Percentiles rank a stretch among this genome's conserved stretches.
Evolutionary conservation across 1,140 invertebrate species (phyloP).

Genomic region (Heliothis subflexa): DNA sequence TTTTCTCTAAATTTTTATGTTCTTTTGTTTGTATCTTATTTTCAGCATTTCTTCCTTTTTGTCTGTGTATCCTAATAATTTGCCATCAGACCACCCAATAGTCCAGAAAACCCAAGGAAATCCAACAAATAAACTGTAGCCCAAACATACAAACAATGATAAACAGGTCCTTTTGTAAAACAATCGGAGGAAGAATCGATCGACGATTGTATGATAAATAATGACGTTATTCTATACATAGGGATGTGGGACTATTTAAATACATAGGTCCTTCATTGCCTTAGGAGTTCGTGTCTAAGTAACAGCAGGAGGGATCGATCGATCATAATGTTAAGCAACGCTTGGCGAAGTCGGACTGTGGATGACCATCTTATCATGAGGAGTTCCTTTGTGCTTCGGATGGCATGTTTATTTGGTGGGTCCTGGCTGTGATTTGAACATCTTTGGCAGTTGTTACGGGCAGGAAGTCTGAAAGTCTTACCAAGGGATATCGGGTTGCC

Average conservation of each 20-base stretch:
- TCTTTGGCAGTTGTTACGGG: too few species aligned
- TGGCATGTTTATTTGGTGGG: too few species aligned
- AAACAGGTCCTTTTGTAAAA: conserved; percentile 25
- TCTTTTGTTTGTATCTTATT: not conserved
- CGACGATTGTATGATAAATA: conserved; percentile 44
- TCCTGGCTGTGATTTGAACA: too few species aligned
- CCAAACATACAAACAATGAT: conserved; percentile 35
- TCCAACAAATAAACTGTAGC: not conserved
- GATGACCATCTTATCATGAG: too few species aligned
- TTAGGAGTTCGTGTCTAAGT: not conserved
- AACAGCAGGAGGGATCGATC: too few species aligned
- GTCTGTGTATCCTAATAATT: too few species aligned
- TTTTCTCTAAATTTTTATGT: too few species aligned
- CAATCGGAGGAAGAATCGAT: conserved; percentile 37
- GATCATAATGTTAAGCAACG: too few species aligned
- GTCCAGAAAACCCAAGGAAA: not conserved
- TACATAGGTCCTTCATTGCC: not conserved
- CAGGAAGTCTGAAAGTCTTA: too few species aligned
- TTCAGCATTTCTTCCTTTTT: not conserved
- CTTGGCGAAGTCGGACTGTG: too few species aligned
- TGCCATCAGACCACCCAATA: not conserved
- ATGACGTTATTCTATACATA: conserved; percentile 20
- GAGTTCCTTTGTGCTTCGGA: too few species aligned
- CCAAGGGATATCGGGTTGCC: too few species aligned
- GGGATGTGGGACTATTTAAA: not conserved